A percentile compares a stretch with the other conserved stretches of the same genome.
phyloP scores from a whole-genome alignment of 2,113 vertebrate species.

The Hydropotes inermis region DNA sequence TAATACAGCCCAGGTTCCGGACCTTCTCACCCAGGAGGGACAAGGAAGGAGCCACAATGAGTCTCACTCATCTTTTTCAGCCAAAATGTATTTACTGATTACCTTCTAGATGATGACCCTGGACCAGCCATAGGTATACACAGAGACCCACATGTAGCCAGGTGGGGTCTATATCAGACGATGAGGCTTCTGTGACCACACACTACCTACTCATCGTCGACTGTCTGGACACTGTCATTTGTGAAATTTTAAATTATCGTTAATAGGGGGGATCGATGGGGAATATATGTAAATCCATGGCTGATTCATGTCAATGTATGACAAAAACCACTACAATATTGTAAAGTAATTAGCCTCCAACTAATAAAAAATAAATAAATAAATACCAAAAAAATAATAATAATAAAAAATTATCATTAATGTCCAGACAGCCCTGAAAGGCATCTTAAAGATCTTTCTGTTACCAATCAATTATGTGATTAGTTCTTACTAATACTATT shows the following conservation, averaged over 20 bases:
- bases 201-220: background rate
- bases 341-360: too few species aligned
- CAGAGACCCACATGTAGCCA: background rate
- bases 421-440: slow-evolving; percentile 10
- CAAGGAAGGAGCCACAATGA: background rate
- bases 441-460: slow-evolving; percentile 42
- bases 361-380: too few species aligned
- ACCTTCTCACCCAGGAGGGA: background rate
- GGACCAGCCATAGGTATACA: background rate
- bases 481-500: slow-evolving; percentile 25
- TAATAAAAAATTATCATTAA: background rate
- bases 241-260: slow-evolving; percentile 13
- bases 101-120: background rate
- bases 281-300: too few species aligned
- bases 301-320: too few species aligned
- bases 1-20: background rate
- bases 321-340: too few species aligned
- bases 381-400: too few species aligned
- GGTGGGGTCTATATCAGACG: background rate
- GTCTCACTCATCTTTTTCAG: background rate
- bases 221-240: background rate
- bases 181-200: background rate
- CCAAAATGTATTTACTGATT: background rate
- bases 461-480: slow-evolving; percentile 48
- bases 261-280: background rate